These are phyloP conservation scores for Macaria liturata DNA, from an alignment of 2,888 invertebrate species.

Conservation along the genomic window DNA sequence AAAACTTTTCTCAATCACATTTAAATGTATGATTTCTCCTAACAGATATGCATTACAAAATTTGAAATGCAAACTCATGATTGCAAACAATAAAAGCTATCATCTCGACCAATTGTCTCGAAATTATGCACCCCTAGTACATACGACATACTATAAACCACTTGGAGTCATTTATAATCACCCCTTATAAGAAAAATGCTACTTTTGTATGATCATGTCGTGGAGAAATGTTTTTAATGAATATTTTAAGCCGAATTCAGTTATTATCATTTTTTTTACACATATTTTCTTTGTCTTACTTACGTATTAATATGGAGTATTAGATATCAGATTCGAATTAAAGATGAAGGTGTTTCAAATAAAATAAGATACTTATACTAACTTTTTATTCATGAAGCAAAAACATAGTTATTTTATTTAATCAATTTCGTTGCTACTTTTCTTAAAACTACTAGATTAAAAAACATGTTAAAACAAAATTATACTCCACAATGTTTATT, in stretches of 20 bases:
- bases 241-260: constrained; percentile 1
- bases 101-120: constrained; percentile 29
- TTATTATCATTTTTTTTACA: not conserved
- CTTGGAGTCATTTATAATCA: constrained; percentile 48
- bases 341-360: no score
- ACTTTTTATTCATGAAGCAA: no score
- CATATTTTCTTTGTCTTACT: not conserved
- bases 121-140: constrained; percentile 41
- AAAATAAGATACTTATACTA: no score
- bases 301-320: no score
- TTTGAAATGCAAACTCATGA: constrained; percentile 28
- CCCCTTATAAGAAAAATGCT: constrained; percentile 45
- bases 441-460: no score
- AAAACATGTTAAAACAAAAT: no score
- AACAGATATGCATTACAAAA: constrained; percentile 18
- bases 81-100: constrained; percentile 30
- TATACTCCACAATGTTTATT: not conserved
- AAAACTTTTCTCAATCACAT: not conserved
- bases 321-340: no score
- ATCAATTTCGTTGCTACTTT: no score
- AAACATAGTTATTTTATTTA: no score
- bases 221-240: constrained; percentile 22
- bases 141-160: constrained; percentile 42
- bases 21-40: constrained; percentile 13
- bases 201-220: constrained; percentile 39